Conservation (phyloP, 1,140 invertebrate species). For the Schlechtendalia chinensis region DNA sequence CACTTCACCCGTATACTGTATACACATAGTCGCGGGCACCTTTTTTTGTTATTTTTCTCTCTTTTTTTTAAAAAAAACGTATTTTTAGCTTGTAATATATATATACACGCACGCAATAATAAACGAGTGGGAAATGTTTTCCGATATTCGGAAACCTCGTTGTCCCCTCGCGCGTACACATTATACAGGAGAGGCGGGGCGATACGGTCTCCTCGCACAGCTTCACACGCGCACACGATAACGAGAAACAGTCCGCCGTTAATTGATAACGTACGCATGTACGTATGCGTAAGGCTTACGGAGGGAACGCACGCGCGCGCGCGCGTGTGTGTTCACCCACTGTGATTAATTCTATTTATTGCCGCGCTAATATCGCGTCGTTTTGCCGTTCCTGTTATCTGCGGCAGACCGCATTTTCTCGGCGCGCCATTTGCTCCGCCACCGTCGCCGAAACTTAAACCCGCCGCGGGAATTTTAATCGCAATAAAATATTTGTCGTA, state of each 20-base stretch:
- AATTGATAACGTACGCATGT: neutral
- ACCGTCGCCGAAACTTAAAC: constrained; percentile 15
- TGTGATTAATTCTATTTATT: constrained; percentile 49
- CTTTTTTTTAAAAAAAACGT: no score
- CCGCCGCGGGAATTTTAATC: constrained; percentile 40
- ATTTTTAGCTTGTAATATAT: no score
- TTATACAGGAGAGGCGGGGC: no score
- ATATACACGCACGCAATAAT: no score
- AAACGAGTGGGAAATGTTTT: neutral
- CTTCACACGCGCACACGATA: neutral
- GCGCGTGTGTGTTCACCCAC: constrained; percentile 12
- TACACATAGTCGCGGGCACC: no score
- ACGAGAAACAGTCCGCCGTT: constrained; percentile 14
- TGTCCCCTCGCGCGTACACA: neutral
- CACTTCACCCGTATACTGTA: no score
- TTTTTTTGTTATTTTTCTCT: no score
- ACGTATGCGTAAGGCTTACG: no score
- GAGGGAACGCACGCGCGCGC: neutral
- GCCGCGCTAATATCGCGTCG: constrained; percentile 28
- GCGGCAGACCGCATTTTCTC: constrained; percentile 42
- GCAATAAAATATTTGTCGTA: constrained; percentile 32
- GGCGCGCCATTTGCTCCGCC: neutral
- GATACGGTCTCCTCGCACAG: no score
- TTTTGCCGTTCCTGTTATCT: constrained; percentile 33
- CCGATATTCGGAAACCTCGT: neutral